Conservation (phyloP, 2,797 vertebrate species). For the Monodelphis domestica region DNA sequence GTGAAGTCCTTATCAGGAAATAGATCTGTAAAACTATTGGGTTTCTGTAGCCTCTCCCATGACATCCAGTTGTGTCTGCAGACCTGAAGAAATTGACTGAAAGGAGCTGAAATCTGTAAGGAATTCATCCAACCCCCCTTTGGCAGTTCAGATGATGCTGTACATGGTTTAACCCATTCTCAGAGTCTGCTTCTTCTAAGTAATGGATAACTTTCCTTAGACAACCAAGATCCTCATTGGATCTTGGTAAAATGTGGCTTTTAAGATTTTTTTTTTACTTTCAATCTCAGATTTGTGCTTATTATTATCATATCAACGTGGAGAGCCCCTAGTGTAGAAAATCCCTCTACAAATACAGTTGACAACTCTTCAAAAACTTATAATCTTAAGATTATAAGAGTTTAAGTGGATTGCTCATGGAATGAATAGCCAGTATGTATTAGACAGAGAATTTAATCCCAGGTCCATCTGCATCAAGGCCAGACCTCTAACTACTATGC, state of each 20-base stretch:
- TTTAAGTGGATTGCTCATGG: neutral
- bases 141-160: neutral
- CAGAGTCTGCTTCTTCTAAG: neutral
- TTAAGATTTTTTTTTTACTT: neutral
- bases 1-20: constrained; percentile 10
- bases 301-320: neutral
- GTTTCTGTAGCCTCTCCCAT: neutral
- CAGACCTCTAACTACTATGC: neutral
- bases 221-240: neutral
- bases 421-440: neutral
- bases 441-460: neutral
- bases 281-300: neutral
- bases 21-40: neutral
- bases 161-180: neutral
- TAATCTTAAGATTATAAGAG: neutral
- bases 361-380: neutral
- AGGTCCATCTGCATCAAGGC: neutral
- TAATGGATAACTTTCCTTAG: neutral
- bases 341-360: neutral
- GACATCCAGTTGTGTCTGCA: neutral
- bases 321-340: neutral
- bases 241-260: neutral
- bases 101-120: neutral
- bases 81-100: constrained; percentile 20
- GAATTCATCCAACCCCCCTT: neutral